These are phyloP conservation scores for Phacellophora camtschatica DNA, from an alignment of 30 jellyfish, hydroid and myxozoan species.

Conservation along the genomic window DNA sequence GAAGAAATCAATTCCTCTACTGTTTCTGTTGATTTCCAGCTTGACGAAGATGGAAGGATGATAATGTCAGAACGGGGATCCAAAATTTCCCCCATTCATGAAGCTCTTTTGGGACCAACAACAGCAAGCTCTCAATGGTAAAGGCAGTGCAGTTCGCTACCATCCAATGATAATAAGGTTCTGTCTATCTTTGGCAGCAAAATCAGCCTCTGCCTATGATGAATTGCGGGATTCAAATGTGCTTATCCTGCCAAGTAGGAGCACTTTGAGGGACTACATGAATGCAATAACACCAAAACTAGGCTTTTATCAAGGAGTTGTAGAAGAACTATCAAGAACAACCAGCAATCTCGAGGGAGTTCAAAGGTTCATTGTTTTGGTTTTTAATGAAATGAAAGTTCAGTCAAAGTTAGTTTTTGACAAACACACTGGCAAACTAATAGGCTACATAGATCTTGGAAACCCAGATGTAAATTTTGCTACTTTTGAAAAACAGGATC, in stretches of 20 bases:
- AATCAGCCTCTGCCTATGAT: slow-evolving; percentile 75
- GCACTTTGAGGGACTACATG: slow-evolving; percentile 69
- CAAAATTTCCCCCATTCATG: slow-evolving; percentile 74
- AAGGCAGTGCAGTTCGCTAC: slow-evolving; percentile 62
- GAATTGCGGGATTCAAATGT: slow-evolving; percentile 50
- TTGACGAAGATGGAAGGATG: not conserved
- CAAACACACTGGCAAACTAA: slow-evolving; percentile 59
- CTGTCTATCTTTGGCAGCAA: slow-evolving; percentile 71
- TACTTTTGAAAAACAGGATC: not conserved
- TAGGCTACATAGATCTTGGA: slow-evolving; percentile 55
- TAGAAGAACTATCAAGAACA: slow-evolving; percentile 26
- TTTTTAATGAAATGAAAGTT: slow-evolving; percentile 63
- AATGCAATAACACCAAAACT: slow-evolving; percentile 44
- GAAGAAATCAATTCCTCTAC: slow-evolving; percentile 5
- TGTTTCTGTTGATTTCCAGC: slow-evolving; percentile 10
- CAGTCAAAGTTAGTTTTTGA: slow-evolving; percentile 72
- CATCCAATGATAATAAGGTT: slow-evolving; percentile 80
- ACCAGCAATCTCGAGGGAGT: slow-evolving; percentile 5
- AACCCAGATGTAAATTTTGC: slow-evolving; percentile 33
- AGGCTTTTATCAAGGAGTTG: slow-evolving; percentile 41
- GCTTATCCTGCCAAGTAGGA: slow-evolving; percentile 79
- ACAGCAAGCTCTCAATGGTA: slow-evolving; percentile 37
- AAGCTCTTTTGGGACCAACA: slow-evolving; percentile 85
- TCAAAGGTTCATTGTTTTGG: slow-evolving; percentile 24
- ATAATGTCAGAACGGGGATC: slow-evolving; percentile 10